Percentiles rank a stretch among this genome's conserved stretches.
Evolutionary conservation across 2,888 invertebrate species (phyloP).

Genomic region (Rotaria macrura): DNA sequence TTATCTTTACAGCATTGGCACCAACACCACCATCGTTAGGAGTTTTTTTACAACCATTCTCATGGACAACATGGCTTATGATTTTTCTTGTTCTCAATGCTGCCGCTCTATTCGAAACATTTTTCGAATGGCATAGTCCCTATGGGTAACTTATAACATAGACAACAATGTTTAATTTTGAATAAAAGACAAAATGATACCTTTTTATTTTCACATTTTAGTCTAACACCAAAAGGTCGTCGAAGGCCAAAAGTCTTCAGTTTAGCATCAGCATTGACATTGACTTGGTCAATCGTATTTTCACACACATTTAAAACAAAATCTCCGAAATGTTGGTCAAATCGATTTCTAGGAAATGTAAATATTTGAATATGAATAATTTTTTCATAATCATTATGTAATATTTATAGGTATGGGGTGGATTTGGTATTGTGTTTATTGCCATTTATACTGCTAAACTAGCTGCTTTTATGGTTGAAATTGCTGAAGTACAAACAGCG

Average conservation of each 20-base stretch:
- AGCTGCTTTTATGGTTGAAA: conserved; percentile 34
- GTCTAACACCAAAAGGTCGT: conserved; percentile 33
- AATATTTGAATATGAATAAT: background rate
- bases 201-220: no score
- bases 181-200: no score
- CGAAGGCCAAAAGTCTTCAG: conserved; percentile 34
- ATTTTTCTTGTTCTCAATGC: conserved; percentile 34
- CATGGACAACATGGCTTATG: conserved; percentile 3
- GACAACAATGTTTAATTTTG: no score
- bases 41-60: background rate
- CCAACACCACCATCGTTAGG: background rate
- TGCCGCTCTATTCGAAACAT: conserved; percentile 27
- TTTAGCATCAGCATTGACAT: conserved; percentile 35
- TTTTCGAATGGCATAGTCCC: conserved; percentile 36
- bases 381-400: background rate
- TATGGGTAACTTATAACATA: conserved; percentile 21
- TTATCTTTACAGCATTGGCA: background rate
- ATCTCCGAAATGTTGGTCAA: conserved; percentile 35
- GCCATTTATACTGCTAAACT: conserved; percentile 34
- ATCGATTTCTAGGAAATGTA: conserved; percentile 27
- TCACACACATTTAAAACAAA: conserved; percentile 35
- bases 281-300: conserved; percentile 35
- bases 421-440: conserved; percentile 34
- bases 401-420: conserved; percentile 33
- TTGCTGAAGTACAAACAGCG: background rate